Conservation (phyloP, 1,140 invertebrate species). For the Laodelphax striatellus region DNA sequence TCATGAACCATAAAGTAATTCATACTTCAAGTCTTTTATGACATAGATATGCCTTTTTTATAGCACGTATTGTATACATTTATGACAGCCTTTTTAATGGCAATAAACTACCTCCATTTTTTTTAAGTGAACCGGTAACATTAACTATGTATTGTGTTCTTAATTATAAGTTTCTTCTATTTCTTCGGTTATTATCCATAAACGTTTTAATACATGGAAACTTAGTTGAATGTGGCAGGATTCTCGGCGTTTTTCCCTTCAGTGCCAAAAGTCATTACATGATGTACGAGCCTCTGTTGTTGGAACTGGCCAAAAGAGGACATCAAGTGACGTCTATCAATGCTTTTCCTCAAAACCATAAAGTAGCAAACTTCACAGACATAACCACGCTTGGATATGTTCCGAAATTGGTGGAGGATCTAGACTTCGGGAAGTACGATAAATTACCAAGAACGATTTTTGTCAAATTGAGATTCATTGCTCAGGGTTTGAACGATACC, state of each 20-base stretch:
- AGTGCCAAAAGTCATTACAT: conserved; percentile 55
- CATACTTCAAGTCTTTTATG: too few relatives aligned
- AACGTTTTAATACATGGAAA: not conserved
- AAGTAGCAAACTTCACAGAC: conserved; percentile 11
- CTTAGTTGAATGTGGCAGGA: not conserved
- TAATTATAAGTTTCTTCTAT: too few relatives aligned
- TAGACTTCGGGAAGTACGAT: not conserved
- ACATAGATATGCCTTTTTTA: too few relatives aligned
- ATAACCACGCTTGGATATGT: conserved; percentile 2
- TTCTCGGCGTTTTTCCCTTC: conserved; percentile 52
- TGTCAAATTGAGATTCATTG: not conserved
- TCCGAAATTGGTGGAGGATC: not conserved
- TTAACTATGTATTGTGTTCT: too few relatives aligned
- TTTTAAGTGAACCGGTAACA: too few relatives aligned
- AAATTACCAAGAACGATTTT: not conserved
- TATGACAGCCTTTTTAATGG: too few relatives aligned
- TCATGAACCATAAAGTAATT: too few relatives aligned
- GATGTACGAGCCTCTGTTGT: conserved; percentile 48
- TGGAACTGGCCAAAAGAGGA: conserved; percentile 40
- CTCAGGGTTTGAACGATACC: not conserved
- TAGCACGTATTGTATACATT: too few relatives aligned
- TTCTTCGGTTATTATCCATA: too few relatives aligned
- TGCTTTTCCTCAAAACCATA: conserved; percentile 24
- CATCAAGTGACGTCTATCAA: conserved; percentile 48
- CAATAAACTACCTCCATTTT: too few relatives aligned